Evolutionary conservation across 2,797 vertebrate species (phyloP).

Genomic region (Morus bassanus): DNA sequence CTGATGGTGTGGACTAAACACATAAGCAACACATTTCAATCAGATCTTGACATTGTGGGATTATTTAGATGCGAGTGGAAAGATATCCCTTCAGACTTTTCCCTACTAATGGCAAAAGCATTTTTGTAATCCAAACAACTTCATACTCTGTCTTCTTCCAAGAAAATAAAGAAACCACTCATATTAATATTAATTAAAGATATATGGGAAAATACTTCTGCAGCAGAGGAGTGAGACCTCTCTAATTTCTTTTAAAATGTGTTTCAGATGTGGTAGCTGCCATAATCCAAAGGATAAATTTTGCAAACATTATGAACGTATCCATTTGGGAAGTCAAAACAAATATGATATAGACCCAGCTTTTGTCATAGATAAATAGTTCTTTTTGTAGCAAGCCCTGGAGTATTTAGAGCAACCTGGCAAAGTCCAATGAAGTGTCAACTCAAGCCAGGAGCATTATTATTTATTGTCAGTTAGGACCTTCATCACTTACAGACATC

Average conservation of each 20-base stretch:
- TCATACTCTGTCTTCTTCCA: conserved; percentile 4
- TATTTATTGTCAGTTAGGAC: conserved; percentile 77
- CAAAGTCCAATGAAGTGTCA: conserved; percentile 75
- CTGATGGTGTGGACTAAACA: neutral
- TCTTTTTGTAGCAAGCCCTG: conserved; percentile 71
- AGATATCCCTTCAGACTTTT: neutral
- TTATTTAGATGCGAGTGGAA: neutral
- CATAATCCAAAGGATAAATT: conserved; percentile 68
- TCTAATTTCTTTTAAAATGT: conserved; percentile 60
- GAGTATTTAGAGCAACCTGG: conserved; percentile 77
- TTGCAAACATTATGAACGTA: conserved; percentile 66
- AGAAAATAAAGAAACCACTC: conserved; percentile 37
- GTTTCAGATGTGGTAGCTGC: conserved; percentile 34
- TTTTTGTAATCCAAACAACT: conserved; percentile 45
- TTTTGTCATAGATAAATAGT: conserved; percentile 85
- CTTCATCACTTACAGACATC: conserved; percentile 74
- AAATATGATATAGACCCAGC: conserved; percentile 62
- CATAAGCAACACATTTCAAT: conserved; percentile 4
- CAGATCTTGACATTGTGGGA: neutral
- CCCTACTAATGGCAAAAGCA: conserved; percentile 21
- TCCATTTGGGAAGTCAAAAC: conserved; percentile 72
- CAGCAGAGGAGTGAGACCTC: conserved; percentile 6
- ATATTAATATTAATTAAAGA: neutral
- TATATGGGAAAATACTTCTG: neutral
- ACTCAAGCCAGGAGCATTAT: conserved; percentile 69